Evolutionary conservation across 2,113 vertebrate genomes (phyloP), one percentile per base, ranked within the genome.

Genomic region (Xyliphius kryptos): DNA sequence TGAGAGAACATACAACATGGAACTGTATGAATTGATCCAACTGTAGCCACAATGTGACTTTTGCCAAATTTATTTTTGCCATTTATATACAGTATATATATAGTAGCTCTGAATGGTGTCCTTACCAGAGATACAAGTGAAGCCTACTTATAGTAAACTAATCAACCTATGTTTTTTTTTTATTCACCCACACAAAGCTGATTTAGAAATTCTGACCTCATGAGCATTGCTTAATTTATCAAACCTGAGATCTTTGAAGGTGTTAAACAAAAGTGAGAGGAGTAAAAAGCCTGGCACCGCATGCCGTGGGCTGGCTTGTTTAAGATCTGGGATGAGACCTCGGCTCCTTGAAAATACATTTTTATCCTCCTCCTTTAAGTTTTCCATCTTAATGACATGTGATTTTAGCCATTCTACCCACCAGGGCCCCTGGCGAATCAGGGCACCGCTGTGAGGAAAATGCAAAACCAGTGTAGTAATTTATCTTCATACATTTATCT

Each of bases 401-500:
- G 88, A 87, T 89, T 90, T 90, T 63, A 62, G 54, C 48, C 17
- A 19, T 40, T 14, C 44, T 46, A 63, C 50, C 69, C 46, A 56
- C 64, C 64, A 43, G 15, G 48, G 44, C 19, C 48, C 55, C 37
- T 20, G n/a, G 64, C 48, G 64, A 51, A 67, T 67, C 65, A 83
- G 86, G 80, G 83, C 84, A 85, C 86, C 81, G 81, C 86, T 80
- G 87, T 81, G 85, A 89, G 82, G 87, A 88, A 87, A 89, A 90
- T 89, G 83, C 84, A 80, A 85, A 84, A 16, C 85, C 80, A n/a
- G 83, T 86, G 83, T 85, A 85, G 87, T 88, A 87, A 92, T 91
- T 90, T 89, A 87, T 91, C 88, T 90, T 89, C 86, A 90, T 89
- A n/a, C n/a, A n/a, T n/a, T n/a, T n/a, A n/a, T n/a, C n/a, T n/a